These are phyloP conservation scores for Ormia ochracea DNA, from an alignment of 2,888 invertebrate genomes.

Conservation along the genomic window DNA sequence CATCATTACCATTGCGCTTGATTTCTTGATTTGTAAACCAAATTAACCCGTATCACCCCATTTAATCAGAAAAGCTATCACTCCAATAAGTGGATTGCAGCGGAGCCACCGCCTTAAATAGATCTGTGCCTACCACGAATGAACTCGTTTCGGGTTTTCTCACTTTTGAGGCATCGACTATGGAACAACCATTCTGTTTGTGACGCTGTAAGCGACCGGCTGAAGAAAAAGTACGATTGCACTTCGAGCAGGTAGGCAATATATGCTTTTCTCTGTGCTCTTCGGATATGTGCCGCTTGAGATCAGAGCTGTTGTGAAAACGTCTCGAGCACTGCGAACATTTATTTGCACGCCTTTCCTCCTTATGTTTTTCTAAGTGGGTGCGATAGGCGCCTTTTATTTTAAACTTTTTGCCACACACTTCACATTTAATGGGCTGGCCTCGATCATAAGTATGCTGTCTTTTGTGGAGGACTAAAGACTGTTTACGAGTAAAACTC, in stretches of 20 bases:
- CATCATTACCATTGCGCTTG: not conserved
- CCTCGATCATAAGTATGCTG: slow-evolving; percentile 75
- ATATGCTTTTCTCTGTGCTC: slow-evolving; percentile 70
- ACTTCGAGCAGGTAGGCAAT: slow-evolving; percentile 73
- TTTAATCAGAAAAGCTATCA: slow-evolving; percentile 77
- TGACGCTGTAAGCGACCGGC: slow-evolving; percentile 72
- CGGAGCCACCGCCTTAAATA: slow-evolving; percentile 77
- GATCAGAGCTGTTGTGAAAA: slow-evolving; percentile 71
- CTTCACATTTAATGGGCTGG: slow-evolving; percentile 74
- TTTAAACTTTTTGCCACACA: slow-evolving; percentile 77
- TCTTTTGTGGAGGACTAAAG: slow-evolving; percentile 78
- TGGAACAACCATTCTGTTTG: slow-evolving; percentile 67
- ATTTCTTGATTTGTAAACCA: slow-evolving; percentile 7
- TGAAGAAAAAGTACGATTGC: slow-evolving; percentile 73
- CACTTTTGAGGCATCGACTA: slow-evolving; percentile 61
- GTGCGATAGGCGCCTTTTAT: slow-evolving; percentile 76
- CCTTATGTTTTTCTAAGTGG: slow-evolving; percentile 76
- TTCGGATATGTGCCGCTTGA: slow-evolving; percentile 73
- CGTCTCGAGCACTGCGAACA: slow-evolving; percentile 70
- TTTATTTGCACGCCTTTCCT: slow-evolving; percentile 63
- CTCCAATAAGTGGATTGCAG: slow-evolving; percentile 78
- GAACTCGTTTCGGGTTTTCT: slow-evolving; percentile 65
- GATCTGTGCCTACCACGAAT: slow-evolving; percentile 73
- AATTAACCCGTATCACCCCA: not conserved
- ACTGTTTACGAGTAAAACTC: slow-evolving; percentile 78